Base-by-base conservation (phyloP, 2,113 vertebrate genomes). In the Tinamus guttatus region DNA sequence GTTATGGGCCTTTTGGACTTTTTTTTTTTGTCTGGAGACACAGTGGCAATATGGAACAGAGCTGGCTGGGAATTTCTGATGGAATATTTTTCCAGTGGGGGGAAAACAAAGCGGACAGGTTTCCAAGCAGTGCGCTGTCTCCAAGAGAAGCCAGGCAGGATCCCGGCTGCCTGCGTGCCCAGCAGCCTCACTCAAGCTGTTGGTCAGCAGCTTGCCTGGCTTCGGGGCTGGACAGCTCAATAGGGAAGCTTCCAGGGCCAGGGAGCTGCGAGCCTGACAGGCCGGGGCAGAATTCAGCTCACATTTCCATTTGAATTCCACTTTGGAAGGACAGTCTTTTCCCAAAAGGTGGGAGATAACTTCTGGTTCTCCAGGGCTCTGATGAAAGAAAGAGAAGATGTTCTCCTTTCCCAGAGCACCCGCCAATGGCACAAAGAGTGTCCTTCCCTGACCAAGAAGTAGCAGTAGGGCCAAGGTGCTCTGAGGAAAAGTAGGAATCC, bases 161-260 rank as follows among this genome's bases (percentile, higher is more conserved):
- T 91, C 81, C 49, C 54, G 82, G 34, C 73, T 91, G 90, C 69
- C 69, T 89, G 43, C 52, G 79, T 93, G 58, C 67, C 27, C 40
- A 81, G 41, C 78, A 90, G 73, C 62, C 52, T 79, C 71, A 14
- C 52, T 85, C 87, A 84, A 63, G 84, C 94, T 89, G 81, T 81
- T 38, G 60, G 0, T 65, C 3, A 1, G 58, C 84, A 79, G 52
- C 70, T 86, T 36, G 17, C 73, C 9, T 68, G 69, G 32, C 91
- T 95, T 88, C 56, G 63, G 69, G 51, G 41, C 69, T 38, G 79
- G 70, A 71, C 68, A 93, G 62, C 52, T 91, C 25, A 13, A 1
- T 0, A 71, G 47, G 25, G 56, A 92, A 81, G 47, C 32, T 76
- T 36, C 73, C 20, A 11, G 63, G 73, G 14, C 63, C 71, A 86